phyloP scores from a whole-genome alignment of 1,140 invertebrate species.

The Oncopeltus fasciatus region DNA sequence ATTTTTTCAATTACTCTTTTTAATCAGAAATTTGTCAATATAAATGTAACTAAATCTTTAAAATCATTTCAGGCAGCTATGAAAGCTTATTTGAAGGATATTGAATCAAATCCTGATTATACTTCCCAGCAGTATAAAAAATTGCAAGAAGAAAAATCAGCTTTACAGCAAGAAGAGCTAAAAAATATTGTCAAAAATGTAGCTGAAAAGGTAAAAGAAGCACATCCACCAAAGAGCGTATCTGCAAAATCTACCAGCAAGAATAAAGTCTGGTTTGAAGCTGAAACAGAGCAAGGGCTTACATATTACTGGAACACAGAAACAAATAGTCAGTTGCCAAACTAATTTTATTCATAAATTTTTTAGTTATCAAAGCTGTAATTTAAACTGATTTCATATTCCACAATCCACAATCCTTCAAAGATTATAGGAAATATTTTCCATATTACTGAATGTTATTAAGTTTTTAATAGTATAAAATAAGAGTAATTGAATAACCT shows the following conservation, averaged over 20 bases:
- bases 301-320: slow-evolving; percentile 67
- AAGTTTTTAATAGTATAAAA: too few relatives aligned
- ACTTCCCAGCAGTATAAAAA: slow-evolving; percentile 25
- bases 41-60: too few relatives aligned
- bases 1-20: too few relatives aligned
- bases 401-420: too few relatives aligned
- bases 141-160: slow-evolving; percentile 28
- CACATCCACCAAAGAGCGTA: slow-evolving; percentile 1
- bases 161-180: slow-evolving; percentile 27
- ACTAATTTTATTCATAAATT: too few relatives aligned
- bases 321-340: slow-evolving; percentile 31
- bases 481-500: too few relatives aligned
- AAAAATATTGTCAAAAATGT: slow-evolving; percentile 31
- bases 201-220: slow-evolving; percentile 24
- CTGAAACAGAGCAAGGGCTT: slow-evolving; percentile 49
- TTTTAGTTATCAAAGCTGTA: too few relatives aligned
- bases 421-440: too few relatives aligned
- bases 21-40: too few relatives aligned
- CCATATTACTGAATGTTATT: too few relatives aligned
- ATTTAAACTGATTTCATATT: too few relatives aligned
- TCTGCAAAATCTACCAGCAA: slow-evolving; percentile 2
- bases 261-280: slow-evolving; percentile 51
- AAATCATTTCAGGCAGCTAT: slow-evolving; percentile 53
- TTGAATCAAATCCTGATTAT: slow-evolving; percentile 50
- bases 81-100: slow-evolving; percentile 66